Percentiles rank a stretch among this genome's conserved stretches.
phyloP scores from a whole-genome alignment of 92 coral and sea anemone species.

The Hydrozoanthus gracilis region DNA sequence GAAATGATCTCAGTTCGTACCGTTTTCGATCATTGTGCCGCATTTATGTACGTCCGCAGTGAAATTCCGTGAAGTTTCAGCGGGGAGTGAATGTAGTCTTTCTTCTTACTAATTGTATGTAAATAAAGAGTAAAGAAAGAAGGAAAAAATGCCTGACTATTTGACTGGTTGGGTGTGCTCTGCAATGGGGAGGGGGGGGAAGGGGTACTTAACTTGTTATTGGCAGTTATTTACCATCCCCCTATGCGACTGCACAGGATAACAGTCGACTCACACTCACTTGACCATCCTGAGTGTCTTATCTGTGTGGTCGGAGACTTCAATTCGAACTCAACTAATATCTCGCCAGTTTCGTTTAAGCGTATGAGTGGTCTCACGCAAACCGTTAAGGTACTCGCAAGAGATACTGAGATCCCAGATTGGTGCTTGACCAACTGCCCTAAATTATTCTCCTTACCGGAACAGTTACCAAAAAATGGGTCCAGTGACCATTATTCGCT shows the following conservation, averaged over 20 bases:
- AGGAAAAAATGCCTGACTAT: too few relatives aligned
- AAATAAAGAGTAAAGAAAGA: too few relatives aligned
- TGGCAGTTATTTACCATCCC: neutral
- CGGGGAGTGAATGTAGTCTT: too few relatives aligned
- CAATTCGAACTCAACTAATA: conserved; percentile 24
- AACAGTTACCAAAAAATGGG: conserved; percentile 60
- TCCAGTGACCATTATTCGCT: conserved; percentile 61
- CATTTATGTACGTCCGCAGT: too few relatives aligned
- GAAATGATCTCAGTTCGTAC: too few relatives aligned
- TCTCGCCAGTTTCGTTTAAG: conserved; percentile 27
- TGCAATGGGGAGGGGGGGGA: too few relatives aligned
- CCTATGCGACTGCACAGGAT: neutral
- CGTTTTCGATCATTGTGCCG: too few relatives aligned
- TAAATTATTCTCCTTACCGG: conserved; percentile 28
- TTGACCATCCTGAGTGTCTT: neutral
- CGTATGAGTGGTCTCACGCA: conserved; percentile 54
- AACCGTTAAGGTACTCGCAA: conserved; percentile 52
- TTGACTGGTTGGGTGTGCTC: too few relatives aligned
- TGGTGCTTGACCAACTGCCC: conserved; percentile 53
- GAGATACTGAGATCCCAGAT: conserved; percentile 54
- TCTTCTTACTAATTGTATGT: too few relatives aligned
- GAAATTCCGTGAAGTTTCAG: too few relatives aligned
- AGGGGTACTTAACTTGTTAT: too few relatives aligned
- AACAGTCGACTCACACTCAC: neutral
- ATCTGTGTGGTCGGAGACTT: neutral